Conservation (phyloP, 1,140 invertebrate species). For the Protaetia brevitarsis region DNA sequence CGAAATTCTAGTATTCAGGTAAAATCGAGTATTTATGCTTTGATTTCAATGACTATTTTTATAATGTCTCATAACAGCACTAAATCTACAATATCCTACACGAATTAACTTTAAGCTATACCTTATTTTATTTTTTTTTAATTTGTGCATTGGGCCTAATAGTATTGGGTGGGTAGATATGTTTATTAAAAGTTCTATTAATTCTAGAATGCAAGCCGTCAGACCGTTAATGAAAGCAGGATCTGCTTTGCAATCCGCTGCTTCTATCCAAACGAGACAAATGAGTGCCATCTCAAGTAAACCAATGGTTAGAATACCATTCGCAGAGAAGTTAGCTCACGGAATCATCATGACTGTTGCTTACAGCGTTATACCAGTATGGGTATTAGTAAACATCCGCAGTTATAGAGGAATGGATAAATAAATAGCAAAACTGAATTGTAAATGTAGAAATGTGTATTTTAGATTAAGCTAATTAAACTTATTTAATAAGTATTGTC, state of each 20-base stretch:
- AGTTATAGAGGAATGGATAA: conserved; percentile 33
- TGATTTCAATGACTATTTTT: no score
- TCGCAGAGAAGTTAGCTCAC: conserved; percentile 36
- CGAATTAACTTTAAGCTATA: no score
- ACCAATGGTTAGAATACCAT: conserved; percentile 34
- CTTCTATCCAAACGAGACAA: conserved; percentile 28
- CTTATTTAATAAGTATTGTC: background rate
- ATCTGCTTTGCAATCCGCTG: background rate
- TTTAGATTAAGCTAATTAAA: conserved; percentile 14
- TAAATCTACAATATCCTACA: no score
- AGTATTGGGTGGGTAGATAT: no score
- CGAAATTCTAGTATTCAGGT: conserved; percentile 1
- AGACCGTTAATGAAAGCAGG: background rate
- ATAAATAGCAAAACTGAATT: background rate
- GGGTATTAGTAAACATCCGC: conserved; percentile 38
- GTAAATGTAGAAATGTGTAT: background rate
- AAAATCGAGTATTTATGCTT: background rate
- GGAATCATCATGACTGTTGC: conserved; percentile 30
- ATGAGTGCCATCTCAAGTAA: conserved; percentile 35
- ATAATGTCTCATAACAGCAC: no score
- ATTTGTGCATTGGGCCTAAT: no score
- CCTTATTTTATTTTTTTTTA: no score
- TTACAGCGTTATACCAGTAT: conserved; percentile 30
- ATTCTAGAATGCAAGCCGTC: conserved; percentile 20
- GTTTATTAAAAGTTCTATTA: no score